Percentiles rank a stretch among this genome's conserved stretches.
phyloP scores from a whole-genome alignment of 2,888 invertebrate genomes.

The Hirudinaria manillensis region DNA sequence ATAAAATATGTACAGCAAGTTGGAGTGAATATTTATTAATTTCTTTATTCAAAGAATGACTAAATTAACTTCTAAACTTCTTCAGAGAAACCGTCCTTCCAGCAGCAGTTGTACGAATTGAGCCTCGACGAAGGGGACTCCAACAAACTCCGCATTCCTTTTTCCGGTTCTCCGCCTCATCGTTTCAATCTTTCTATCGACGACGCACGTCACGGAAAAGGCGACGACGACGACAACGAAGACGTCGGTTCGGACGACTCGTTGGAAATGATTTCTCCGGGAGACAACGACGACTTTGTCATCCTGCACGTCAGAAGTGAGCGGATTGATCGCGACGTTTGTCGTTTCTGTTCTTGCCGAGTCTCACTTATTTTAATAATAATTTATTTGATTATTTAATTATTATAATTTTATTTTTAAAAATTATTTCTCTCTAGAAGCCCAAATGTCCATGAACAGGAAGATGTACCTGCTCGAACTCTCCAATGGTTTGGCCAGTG shows the following conservation, averaged over 20 bases:
- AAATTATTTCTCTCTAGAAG: background rate
- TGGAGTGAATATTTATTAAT: background rate
- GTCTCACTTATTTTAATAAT: background rate
- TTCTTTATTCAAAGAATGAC: background rate
- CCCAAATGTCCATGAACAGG: conserved; percentile 13
- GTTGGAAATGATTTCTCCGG: background rate
- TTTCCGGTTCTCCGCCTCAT: background rate
- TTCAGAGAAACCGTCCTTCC: conserved; percentile 20
- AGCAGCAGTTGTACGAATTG: background rate
- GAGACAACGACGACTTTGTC: conserved; percentile 12
- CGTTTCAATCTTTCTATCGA: conserved; percentile 14
- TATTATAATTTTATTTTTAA: background rate
- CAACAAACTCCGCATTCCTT: conserved; percentile 14
- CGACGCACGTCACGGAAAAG: background rate
- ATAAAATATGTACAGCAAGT: background rate
- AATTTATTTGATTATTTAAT: background rate
- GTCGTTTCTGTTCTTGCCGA: too few species aligned
- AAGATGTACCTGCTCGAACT: conserved; percentile 4
- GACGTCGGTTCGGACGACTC: background rate
- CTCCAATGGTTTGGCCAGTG: background rate
- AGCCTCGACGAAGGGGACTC: background rate
- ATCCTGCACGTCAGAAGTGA: conserved; percentile 9
- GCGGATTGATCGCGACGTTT: background rate
- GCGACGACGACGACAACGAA: background rate
- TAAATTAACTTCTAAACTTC: background rate